Base-by-base conservation (phyloP, 2,797 vertebrate genomes). In the Hydrocynus forskahlii region DNA sequence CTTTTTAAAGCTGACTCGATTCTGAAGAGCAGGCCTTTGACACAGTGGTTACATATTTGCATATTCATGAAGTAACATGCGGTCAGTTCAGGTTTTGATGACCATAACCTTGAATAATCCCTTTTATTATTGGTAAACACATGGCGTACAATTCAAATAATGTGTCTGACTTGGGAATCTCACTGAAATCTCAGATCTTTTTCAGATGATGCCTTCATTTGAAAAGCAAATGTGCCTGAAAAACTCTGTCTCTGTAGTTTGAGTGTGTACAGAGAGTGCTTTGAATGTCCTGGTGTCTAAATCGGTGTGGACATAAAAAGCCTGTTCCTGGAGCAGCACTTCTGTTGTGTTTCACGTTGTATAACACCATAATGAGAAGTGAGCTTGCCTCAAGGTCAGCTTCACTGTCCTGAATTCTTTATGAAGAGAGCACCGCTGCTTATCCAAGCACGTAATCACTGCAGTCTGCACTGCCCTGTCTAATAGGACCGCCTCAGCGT, bases 401-500 rank as follows among this genome's bases (percentile, higher is more conserved):
- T 52, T 21, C 52, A 29, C 78, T 54, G 59, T 29, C 25, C 14
- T 0, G 25, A 23, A 25, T 48, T 52, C 43, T 50, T 50, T 71
- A 79, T 60, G 67, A 70, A 62, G 29, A 60, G 40, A 62, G 77
- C 13, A 9, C 5, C 45, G n/a, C 13, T 50, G 59, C 35, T 64
- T 52, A 43, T 40, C 21, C 48, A 66, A 35, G 50, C 35, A 25
- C 21, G 35, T 43, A 25, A 73, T 73, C 59, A 55, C 69, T 19
- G 35, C 59, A 55, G n/a, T n/a, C 43, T 63, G 59, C 4, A 16
- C 21, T 50, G 45, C 68, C 7, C 7, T 70, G 48, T 25, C 68
- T 70, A 17, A 50, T 70, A 29, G 12, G 12, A 25, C 45, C 13
- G 21, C 1, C 45, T 25, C 21, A 16, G 21, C 29, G 21, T 70